Conservation (phyloP, 2,797 vertebrate genomes). For the Microchirus variegatus region DNA sequence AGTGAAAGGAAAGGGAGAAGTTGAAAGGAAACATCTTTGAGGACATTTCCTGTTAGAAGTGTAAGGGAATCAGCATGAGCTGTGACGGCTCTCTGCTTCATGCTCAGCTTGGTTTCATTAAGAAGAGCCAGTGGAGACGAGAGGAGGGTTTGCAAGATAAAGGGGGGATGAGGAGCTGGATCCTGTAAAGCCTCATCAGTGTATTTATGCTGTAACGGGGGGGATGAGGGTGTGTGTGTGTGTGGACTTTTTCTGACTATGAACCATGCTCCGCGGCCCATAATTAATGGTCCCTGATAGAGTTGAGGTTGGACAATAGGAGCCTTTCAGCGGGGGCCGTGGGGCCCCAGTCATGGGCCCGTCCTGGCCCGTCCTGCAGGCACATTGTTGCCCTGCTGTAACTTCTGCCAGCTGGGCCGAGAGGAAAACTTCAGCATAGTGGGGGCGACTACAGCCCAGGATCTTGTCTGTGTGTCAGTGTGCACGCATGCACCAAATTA, state of each 20-base stretch:
- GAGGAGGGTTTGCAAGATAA: conserved; percentile 6
- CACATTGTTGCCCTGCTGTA: conserved; percentile 91
- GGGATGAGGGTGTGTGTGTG: conserved; percentile 27
- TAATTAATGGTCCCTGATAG: conserved; percentile 96
- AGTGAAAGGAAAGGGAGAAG: too few relatives aligned
- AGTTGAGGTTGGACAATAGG: conserved; percentile 90
- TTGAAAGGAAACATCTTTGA: too few relatives aligned
- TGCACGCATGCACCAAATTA: conserved; percentile 74
- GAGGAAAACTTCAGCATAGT: conserved; percentile 86
- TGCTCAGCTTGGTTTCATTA: conserved; percentile 62
- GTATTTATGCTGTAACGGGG: conserved; percentile 57
- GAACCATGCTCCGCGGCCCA: conserved; percentile 87
- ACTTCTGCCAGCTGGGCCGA: conserved; percentile 93
- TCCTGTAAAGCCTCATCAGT: conserved; percentile 47
- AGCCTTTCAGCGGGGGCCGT: conserved; percentile 86
- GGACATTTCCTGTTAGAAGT: background rate
- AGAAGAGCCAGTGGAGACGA: conserved; percentile 46
- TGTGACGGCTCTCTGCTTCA: conserved; percentile 44
- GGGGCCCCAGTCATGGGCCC: conserved; percentile 65
- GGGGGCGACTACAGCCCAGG: conserved; percentile 71
- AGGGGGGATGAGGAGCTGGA: conserved; percentile 15
- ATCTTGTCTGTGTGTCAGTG: conserved; percentile 20
- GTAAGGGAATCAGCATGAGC: conserved; percentile 20
- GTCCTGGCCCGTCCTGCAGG: conserved; percentile 81
- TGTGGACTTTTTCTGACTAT: conserved; percentile 61